Conservation (phyloP, 2,797 vertebrate species). For the Peromyscus eremicus region DNA sequence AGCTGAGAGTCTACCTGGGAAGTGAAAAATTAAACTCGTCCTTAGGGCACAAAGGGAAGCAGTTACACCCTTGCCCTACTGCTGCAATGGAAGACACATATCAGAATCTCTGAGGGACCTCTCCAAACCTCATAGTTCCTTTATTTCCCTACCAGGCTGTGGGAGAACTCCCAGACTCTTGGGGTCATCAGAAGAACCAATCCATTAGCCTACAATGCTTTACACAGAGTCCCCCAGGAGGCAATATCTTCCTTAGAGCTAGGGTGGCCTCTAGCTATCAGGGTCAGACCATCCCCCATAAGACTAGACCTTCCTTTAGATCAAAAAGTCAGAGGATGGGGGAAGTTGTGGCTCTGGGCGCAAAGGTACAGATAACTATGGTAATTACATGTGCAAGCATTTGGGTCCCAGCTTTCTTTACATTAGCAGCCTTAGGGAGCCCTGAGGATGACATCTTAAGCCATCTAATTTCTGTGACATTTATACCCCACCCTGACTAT, state of each 20-base stretch:
- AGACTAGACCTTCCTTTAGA: background rate
- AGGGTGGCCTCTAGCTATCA: background rate
- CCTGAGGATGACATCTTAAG: background rate
- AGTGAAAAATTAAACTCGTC: background rate
- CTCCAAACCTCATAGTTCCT: background rate
- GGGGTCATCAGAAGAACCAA: background rate
- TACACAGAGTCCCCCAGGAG: background rate
- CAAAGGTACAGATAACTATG: too few species aligned
- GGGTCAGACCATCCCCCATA: background rate
- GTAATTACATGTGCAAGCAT: too few species aligned
- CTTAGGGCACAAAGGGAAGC: background rate
- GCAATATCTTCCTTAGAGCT: background rate
- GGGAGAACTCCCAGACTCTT: background rate
- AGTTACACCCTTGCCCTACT: too few species aligned
- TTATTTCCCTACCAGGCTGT: accelerated
- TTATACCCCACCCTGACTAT: accelerated
- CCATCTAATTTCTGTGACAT: background rate
- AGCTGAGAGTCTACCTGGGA: background rate
- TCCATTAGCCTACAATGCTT: background rate
- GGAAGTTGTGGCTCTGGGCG: background rate
- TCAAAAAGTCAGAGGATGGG: background rate
- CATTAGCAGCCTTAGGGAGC: background rate
- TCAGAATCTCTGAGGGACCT: too few species aligned
- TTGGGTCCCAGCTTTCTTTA: background rate
- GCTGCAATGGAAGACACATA: background rate